Evolutionary conservation across 2,888 invertebrate genomes (phyloP).

Genomic region (Isotomurus palustris): DNA sequence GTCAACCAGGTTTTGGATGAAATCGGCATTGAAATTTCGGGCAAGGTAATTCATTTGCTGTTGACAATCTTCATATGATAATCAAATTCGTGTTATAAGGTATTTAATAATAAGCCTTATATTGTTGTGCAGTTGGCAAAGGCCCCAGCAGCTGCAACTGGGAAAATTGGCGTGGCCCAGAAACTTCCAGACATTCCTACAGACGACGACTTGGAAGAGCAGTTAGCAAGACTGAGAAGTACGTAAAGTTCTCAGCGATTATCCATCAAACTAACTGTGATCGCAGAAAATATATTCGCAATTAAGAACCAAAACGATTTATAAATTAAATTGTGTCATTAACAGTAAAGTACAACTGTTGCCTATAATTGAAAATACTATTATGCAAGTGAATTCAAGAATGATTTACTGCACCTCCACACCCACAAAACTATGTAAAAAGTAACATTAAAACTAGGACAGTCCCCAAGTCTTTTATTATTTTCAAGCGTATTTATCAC

Average conservation of each 20-base stretch:
- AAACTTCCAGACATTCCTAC: slow-evolving; percentile 54
- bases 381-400: too few species aligned
- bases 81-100: neutral
- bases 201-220: slow-evolving; percentile 67
- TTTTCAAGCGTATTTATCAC: too few species aligned
- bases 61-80: neutral
- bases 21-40: slow-evolving; percentile 90
- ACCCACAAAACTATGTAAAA: too few species aligned
- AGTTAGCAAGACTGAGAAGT: slow-evolving; percentile 60
- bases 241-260: slow-evolving; percentile 17
- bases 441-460: too few species aligned
- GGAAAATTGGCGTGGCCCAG: slow-evolving; percentile 55
- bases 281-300: too few species aligned
- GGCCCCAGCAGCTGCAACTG: slow-evolving; percentile 60
- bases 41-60: slow-evolving; percentile 60
- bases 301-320: too few species aligned
- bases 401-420: too few species aligned
- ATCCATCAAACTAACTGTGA: too few species aligned
- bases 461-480: too few species aligned
- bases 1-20: slow-evolving; percentile 91
- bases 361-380: too few species aligned
- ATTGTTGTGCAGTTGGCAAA: slow-evolving; percentile 33
- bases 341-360: too few species aligned
- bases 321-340: too few species aligned
- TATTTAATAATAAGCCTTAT: neutral